Conservation (phyloP, 2,113 vertebrate species). For the Oreochromis aureus region DNA sequence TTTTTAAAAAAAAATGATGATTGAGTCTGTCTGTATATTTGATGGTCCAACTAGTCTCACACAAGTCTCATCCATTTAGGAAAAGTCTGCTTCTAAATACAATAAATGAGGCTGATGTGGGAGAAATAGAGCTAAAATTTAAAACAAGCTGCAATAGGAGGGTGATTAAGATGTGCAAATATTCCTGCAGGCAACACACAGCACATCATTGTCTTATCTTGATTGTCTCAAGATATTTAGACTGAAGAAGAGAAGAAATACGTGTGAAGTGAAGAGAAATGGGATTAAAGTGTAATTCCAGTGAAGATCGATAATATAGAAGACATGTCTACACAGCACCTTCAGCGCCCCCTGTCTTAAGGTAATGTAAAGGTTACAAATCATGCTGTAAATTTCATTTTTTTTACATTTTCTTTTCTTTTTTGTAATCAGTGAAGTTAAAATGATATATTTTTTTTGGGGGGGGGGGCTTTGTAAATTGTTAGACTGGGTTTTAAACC, state of each 20-base stretch:
- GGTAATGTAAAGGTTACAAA: not conserved
- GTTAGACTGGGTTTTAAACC: not conserved
- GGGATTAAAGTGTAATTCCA: not conserved
- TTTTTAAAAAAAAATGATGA: not conserved
- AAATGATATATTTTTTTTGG: accelerated
- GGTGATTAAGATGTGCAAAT: conserved; percentile 34
- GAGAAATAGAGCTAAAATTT: conserved; percentile 8
- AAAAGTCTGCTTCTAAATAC: conserved; percentile 4
- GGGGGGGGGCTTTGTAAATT: not conserved
- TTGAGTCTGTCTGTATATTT: not conserved
- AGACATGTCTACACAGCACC: not conserved
- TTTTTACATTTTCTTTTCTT: not conserved
- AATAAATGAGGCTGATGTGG: conserved; percentile 9
- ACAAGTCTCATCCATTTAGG: conserved; percentile 1
- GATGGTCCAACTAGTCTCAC: not conserved
- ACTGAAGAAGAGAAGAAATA: not conserved
- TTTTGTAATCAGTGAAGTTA: not conserved
- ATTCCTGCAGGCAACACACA: conserved; percentile 11
- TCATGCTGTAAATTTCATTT: not conserved
- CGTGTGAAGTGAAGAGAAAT: not conserved
- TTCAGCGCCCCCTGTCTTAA: not conserved
- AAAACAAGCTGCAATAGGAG: conserved; percentile 22
- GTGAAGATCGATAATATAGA: not conserved
- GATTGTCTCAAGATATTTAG: conserved; percentile 10
- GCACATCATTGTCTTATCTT: not conserved